These are phyloP conservation scores for Muscicapa striata DNA, from an alignment of 2,797 vertebrate species.

Conservation along the genomic window DNA sequence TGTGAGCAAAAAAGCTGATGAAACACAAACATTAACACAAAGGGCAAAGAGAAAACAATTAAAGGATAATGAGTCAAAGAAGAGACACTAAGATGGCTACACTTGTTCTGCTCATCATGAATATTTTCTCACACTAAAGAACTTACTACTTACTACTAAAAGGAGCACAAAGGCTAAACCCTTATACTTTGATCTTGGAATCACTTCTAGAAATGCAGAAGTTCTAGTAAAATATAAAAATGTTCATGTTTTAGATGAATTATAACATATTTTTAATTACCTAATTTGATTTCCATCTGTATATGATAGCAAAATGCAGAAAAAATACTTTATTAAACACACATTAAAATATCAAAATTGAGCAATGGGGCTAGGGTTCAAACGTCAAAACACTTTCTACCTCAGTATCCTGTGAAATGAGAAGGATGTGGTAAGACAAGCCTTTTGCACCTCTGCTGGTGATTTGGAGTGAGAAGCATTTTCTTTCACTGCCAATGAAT, in stretches of 20 bases:
- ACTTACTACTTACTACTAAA: background rate
- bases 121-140: background rate
- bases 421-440: background rate
- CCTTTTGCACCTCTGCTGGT: background rate
- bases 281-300: background rate
- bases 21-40: background rate
- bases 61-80: background rate
- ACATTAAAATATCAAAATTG: background rate
- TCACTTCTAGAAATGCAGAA: background rate
- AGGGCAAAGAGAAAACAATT: background rate
- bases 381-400: background rate
- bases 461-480: background rate
- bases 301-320: background rate
- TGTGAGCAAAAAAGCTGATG: background rate
- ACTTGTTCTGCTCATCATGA: background rate
- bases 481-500: background rate
- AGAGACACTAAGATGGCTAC: background rate
- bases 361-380: background rate
- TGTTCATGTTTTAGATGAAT: background rate
- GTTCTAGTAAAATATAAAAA: background rate
- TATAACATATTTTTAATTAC: background rate
- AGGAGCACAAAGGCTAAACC: background rate
- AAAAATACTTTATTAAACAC: background rate
- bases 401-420: background rate
- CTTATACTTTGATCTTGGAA: background rate